phyloP scores from a whole-genome alignment of 2,797 vertebrate genomes.

The Lagocephalus sceleratus region DNA sequence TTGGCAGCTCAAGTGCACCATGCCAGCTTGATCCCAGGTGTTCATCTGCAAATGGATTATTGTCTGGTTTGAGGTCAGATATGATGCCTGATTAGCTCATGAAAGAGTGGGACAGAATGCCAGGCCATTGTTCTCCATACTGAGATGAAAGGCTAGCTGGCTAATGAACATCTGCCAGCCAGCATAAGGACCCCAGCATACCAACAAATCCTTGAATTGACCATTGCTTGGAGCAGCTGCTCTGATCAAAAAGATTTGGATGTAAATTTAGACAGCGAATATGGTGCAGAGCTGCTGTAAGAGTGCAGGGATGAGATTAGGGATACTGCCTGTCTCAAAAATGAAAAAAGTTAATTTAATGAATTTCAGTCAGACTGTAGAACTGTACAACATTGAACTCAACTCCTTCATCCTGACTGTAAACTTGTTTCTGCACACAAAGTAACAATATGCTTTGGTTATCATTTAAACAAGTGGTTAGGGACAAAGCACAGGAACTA shows the following conservation, averaged over 20 bases:
- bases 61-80: conserved; percentile 69
- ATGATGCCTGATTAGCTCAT: conserved; percentile 73
- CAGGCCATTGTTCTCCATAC: conserved; percentile 79
- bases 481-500: conserved; percentile 57
- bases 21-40: conserved; percentile 53
- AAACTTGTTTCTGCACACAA: background rate
- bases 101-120: conserved; percentile 71
- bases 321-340: conserved; percentile 39
- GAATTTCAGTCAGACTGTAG: conserved; percentile 23
- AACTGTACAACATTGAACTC: background rate
- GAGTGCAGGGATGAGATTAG: conserved; percentile 38
- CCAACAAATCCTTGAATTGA: conserved; percentile 74
- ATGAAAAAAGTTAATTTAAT: conserved; percentile 57
- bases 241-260: conserved; percentile 74
- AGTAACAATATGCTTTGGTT: too few relatives aligned
- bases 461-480: conserved; percentile 46
- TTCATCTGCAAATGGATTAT: conserved; percentile 55
- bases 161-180: conserved; percentile 84
- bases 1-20: conserved; percentile 48
- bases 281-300: conserved; percentile 56
- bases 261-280: conserved; percentile 73
- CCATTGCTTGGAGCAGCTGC: conserved; percentile 77
- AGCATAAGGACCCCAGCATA: conserved; percentile 71
- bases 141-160: conserved; percentile 78
- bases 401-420: conserved; percentile 8